Conservation (phyloP, 2,113 vertebrate species). For the Oryctolagus cuniculus region DNA sequence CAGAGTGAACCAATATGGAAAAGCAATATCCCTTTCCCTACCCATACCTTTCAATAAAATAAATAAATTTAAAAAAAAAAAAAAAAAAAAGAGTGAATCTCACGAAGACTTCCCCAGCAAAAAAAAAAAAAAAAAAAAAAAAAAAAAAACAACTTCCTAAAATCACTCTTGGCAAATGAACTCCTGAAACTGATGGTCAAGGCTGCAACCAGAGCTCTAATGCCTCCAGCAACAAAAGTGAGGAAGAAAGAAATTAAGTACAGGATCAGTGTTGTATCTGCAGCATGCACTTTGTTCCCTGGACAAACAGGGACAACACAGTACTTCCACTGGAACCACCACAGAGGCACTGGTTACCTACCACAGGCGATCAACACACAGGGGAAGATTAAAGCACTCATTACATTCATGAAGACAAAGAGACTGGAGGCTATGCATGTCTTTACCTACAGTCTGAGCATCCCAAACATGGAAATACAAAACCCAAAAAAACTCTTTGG, state of each 20-base stretch:
- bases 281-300: neutral
- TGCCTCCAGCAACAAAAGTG: neutral
- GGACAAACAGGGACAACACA: neutral
- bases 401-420: neutral
- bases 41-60: too few species aligned
- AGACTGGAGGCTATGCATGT: neutral
- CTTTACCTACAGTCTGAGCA: neutral
- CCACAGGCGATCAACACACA: neutral
- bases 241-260: neutral
- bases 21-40: too few species aligned
- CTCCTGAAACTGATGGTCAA: neutral
- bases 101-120: neutral
- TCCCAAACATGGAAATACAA: neutral
- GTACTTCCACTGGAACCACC: neutral
- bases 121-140: too few species aligned
- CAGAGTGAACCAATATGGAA: too few species aligned
- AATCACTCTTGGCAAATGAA: neutral
- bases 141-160: too few species aligned
- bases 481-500: neutral
- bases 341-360: accelerated
- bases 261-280: accelerated
- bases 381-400: neutral
- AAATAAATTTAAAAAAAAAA: too few species aligned
- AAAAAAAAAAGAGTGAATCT: neutral
- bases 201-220: neutral